phyloP scores from a whole-genome alignment of 2,888 invertebrate species.

The Rhingia rostrata region DNA sequence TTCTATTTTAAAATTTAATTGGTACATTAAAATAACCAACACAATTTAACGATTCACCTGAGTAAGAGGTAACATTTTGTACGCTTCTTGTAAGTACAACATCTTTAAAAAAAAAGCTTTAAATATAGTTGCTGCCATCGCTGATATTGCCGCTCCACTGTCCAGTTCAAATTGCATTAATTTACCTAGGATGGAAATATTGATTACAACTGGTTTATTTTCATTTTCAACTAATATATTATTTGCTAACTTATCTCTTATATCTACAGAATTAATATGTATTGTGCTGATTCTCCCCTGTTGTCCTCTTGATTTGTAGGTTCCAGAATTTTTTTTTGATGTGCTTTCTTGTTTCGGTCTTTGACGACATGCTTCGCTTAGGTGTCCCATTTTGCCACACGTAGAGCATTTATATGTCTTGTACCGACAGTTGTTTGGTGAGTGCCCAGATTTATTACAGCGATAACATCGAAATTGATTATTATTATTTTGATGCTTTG shows the following conservation, averaged over 20 bases:
- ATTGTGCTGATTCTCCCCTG: slow-evolving; percentile 8
- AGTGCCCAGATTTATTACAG: slow-evolving; percentile 14
- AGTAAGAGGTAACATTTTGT: slow-evolving; percentile 22
- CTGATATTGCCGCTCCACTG: slow-evolving; percentile 61
- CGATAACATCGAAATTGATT: slow-evolving; percentile 25
- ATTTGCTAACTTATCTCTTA: slow-evolving; percentile 19
- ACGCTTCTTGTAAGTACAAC: slow-evolving; percentile 7
- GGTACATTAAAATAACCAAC: slow-evolving; percentile 31
- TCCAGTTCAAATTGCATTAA: slow-evolving; percentile 64
- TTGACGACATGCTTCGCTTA: no score
- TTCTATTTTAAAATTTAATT: slow-evolving; percentile 25
- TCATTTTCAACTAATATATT: slow-evolving; percentile 27
- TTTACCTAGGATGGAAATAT: slow-evolving; percentile 42
- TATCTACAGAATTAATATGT: slow-evolving; percentile 15
- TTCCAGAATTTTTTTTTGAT: not conserved
- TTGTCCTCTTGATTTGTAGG: slow-evolving; percentile 1
- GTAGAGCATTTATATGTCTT: slow-evolving; percentile 14
- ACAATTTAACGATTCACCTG: slow-evolving; percentile 26
- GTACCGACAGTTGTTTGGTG: not conserved
- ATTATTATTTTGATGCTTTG: not conserved
- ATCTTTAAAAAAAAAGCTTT: slow-evolving; percentile 34
- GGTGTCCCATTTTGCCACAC: no score
- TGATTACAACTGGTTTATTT: slow-evolving; percentile 24
- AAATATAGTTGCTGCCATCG: slow-evolving; percentile 34
- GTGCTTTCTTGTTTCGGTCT: no score